Conservation (phyloP, 1,140 invertebrate genomes). For the Tachypleus tridentatus region DNA sequence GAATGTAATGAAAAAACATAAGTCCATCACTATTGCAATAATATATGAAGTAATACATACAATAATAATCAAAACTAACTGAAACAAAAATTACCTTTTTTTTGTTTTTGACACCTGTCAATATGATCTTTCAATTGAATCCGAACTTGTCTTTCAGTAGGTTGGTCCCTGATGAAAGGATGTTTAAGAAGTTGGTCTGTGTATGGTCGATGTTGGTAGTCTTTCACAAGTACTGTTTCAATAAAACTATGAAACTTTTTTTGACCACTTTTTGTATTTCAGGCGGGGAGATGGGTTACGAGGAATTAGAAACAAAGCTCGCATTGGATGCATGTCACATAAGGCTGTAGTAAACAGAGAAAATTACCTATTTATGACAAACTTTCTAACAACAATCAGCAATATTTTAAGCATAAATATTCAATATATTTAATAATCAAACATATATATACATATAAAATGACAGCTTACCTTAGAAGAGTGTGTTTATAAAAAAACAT, state of each 20-base stretch:
- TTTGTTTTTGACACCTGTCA: conserved; percentile 50
- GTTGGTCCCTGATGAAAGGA: conserved; percentile 92
- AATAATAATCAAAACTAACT: too few species aligned
- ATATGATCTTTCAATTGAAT: conserved; percentile 98
- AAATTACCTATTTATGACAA: too few species aligned
- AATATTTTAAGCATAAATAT: conserved; percentile 8
- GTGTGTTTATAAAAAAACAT: conserved; percentile 7
- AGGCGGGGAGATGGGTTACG: conserved; percentile 89
- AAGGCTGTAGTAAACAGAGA: conserved; percentile 26
- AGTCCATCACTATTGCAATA: conserved; percentile 5
- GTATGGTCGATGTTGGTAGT: conserved; percentile 93
- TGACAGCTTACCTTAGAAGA: too few species aligned
- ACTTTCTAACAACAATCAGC: conserved; percentile 16
- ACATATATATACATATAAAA: too few species aligned
- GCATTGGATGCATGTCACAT: conserved; percentile 95
- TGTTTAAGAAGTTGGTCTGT: conserved; percentile 95
- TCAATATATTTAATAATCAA: background rate
- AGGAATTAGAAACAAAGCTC: conserved; percentile 93
- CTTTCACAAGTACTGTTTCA: conserved; percentile 79
- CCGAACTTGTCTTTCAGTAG: conserved; percentile 89
- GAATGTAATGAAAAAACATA: background rate
- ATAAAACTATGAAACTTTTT: conserved; percentile 78
- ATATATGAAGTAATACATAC: background rate
- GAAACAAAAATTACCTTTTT: background rate
- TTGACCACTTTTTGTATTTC: conserved; percentile 93